Evolutionary conservation across 2,113 vertebrate genomes (phyloP).

Genomic region (Cynopterus brachyotis): DNA sequence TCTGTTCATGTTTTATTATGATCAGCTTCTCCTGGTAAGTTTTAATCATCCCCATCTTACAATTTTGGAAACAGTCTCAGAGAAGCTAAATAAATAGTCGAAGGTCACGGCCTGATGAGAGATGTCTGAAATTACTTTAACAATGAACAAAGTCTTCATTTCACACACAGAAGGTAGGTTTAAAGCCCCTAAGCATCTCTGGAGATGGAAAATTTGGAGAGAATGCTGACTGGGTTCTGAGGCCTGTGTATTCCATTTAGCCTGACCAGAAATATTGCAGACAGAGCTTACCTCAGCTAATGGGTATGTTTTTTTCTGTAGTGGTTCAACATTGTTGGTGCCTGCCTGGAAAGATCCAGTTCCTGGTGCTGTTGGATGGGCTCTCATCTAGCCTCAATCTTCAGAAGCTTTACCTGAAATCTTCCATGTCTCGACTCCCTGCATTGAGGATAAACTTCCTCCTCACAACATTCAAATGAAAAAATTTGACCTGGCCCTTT

Average conservation of each 20-base stretch:
- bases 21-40: neutral
- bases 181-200: neutral
- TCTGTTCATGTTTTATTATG: neutral
- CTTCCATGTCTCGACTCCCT: neutral
- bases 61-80: neutral
- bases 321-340: neutral
- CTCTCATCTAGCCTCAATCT: neutral
- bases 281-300: neutral
- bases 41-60: neutral
- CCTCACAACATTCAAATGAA: neutral
- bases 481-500: neutral
- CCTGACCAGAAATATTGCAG: neutral
- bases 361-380: neutral
- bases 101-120: neutral
- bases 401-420: neutral
- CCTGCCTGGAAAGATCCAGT: neutral
- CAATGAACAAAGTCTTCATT: neutral
- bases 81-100: neutral
- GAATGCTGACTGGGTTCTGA: neutral
- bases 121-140: neutral
- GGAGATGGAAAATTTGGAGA: neutral
- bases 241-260: neutral
- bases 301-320: neutral
- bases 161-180: neutral
- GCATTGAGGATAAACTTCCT: neutral